Evolutionary conservation across 2,113 vertebrate species (phyloP), one percentile per base, ranked within the genome.

Genomic region (Cebidichthys violaceus): DNA sequence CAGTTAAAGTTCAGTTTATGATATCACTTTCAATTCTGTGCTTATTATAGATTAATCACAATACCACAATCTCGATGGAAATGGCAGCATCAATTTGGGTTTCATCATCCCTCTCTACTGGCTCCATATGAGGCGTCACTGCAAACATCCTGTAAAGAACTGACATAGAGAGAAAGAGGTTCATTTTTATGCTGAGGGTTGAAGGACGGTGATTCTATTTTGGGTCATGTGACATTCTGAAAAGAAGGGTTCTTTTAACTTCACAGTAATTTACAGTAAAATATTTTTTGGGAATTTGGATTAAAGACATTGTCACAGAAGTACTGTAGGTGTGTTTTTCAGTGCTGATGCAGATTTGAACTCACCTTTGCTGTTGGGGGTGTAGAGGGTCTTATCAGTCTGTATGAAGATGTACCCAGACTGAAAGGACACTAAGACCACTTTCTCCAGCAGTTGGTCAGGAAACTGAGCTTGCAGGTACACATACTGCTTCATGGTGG

Each of bases 91-190:
- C 79, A 7, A 15, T 22, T 22, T 79, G 29, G 8, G 15, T 61
- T 14, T 13, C 1, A 0, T 7, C 24, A 11, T 92, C 29, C 15
- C 64, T 84, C 27, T 88, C 81, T 1, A 92, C 43, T 3, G 93
- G 88, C 87, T 83, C 65, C 89, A 94, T 90, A 27, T 20, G 15
- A 5, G 93, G 86, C 2, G 82, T 92, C 78, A 95, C 3, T 13
- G 79, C 90, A 92, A 95, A 96, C 52, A 95, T 84, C 74, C 95
- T 94, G 84, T 82, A 96, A 86, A 74, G 29, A 62, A 95, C 95
- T 95, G 71, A 70, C n/a, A 65, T 9, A 73, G 9, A 86, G 29
- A 59, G 54, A 27, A 15, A 76, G 4, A 50, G 6, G 5, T 31
- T 81, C 0, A 52, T 27, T 33, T 22, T 43, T 1, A 4, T 31